Base-by-base conservation (phyloP, 2,113 vertebrate genomes). In the Xyrauchen texanus region DNA sequence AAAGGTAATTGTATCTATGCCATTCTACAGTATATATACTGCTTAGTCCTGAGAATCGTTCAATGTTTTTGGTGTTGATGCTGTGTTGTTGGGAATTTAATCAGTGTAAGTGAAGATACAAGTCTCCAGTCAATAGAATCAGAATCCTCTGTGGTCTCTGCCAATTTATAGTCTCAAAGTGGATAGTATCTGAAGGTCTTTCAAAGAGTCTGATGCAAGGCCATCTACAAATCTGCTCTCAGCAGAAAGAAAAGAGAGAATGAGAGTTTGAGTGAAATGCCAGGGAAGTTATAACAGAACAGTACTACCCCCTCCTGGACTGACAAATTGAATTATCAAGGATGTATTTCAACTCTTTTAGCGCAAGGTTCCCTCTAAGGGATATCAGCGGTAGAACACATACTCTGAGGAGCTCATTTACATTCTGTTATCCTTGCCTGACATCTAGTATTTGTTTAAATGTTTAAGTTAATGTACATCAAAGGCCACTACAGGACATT, bases 301-400 rank as follows among this genome's bases (percentile, higher is more conserved):
- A 77, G 21, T 74, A 78, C 66, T 60, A 68, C 78, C 84, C 82
- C 79, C 84, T 85, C 64, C 84, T 85, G 84, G 78, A 75, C 52
- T 71, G 64, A 68, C 13, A 68, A 71, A 4, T 74, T 74, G 3
- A 73, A 58, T 80, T 60, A 13, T 53, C 52, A 71, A 45, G 57
- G 64, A 71, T 13, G 6, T 11, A 60, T 49, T 67, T 8, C 9
- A 69, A 75, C 8, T 55, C 6, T 0, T 46, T 71, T 58, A 0
- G 46, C 5, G 13, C n/a, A 62, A 63, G 45, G 21, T 63, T 21
- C 45, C 8, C 16, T 51, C 2, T 2, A 7, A 72, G 55, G 21
- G 15, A 74, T 51, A 13, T 55, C 11, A 55, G 52, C 9, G 4
- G 47, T 10, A 11, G 8, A 53, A 3, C 21, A 3, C 21, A 34